These are phyloP conservation scores for Martes martes DNA, from an alignment of 2,113 vertebrate species.

Conservation along the genomic window DNA sequence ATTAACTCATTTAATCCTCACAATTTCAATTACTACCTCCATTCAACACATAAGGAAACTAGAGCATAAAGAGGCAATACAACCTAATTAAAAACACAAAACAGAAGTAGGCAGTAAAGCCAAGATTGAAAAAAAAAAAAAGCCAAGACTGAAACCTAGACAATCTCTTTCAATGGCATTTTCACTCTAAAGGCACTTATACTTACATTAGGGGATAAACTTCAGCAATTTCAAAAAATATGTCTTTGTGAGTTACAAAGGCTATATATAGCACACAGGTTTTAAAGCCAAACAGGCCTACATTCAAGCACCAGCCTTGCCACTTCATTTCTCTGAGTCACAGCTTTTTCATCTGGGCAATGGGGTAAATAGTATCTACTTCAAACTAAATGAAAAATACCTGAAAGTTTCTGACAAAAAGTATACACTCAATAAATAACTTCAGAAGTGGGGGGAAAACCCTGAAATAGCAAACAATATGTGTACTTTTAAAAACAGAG, in stretches of 20 bases:
- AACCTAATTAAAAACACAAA: slow-evolving; percentile 25
- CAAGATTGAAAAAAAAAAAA: background rate
- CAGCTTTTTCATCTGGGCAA: background rate
- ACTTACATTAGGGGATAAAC: background rate
- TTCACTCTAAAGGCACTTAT: background rate
- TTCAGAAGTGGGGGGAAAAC: background rate
- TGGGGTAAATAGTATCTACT: background rate
- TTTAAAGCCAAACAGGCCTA: background rate
- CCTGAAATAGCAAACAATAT: background rate
- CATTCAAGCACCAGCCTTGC: background rate
- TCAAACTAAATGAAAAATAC: slow-evolving; percentile 22
- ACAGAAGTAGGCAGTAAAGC: background rate
- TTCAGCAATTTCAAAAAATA: background rate
- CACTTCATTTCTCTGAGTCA: background rate
- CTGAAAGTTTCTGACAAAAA: background rate
- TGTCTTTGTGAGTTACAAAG: background rate
- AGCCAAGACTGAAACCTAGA: background rate
- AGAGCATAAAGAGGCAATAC: background rate
- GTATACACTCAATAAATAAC: background rate
- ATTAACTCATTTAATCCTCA: slow-evolving; percentile 20
- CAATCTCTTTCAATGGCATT: background rate
- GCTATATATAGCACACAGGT: background rate
- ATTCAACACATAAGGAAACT: background rate
- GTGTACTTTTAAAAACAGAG: background rate
- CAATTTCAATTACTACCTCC: slow-evolving; percentile 6